Conservation (phyloP, 2,113 vertebrate species). For the Gasterosteus aculeatus region DNA sequence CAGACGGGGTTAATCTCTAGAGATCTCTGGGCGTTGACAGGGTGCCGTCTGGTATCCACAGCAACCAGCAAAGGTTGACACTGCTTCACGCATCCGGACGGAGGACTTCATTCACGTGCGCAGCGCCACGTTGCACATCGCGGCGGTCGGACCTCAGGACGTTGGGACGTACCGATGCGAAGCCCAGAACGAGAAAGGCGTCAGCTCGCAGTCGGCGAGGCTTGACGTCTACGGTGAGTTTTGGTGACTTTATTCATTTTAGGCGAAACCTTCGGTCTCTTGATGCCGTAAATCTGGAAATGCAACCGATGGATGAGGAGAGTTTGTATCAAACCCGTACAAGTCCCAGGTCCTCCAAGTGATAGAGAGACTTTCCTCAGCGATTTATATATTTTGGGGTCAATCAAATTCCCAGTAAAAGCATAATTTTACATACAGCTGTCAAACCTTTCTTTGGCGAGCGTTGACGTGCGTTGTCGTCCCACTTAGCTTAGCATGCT, state of each 20-base stretch:
- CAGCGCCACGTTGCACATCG: conserved; percentile 83
- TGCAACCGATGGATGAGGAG: not conserved
- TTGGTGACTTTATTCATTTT: not conserved
- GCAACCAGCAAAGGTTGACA: conserved; percentile 75
- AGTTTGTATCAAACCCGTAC: no score
- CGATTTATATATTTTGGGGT: not conserved
- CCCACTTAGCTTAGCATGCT: no score
- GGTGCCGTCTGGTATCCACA: conserved; percentile 79
- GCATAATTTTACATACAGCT: not conserved
- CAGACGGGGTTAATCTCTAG: conserved; percentile 80
- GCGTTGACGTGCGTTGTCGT: no score
- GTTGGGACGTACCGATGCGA: conserved; percentile 90
- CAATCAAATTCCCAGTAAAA: not conserved
- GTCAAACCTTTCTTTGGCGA: not conserved
- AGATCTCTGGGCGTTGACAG: conserved; percentile 81
- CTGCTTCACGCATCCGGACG: conserved; percentile 63
- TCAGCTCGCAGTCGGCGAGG: conserved; percentile 84
- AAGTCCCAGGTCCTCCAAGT: not conserved
- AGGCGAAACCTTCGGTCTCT: not conserved
- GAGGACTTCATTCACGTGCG: conserved; percentile 79
- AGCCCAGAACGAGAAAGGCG: conserved; percentile 87
- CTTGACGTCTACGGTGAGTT: conserved; percentile 92
- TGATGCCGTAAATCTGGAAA: not conserved
- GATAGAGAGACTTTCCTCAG: no score
- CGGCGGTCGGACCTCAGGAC: conserved; percentile 83